These are phyloP conservation scores for Anastrepha obliqua DNA, from an alignment of 1,140 invertebrate species.

Conservation along the genomic window DNA sequence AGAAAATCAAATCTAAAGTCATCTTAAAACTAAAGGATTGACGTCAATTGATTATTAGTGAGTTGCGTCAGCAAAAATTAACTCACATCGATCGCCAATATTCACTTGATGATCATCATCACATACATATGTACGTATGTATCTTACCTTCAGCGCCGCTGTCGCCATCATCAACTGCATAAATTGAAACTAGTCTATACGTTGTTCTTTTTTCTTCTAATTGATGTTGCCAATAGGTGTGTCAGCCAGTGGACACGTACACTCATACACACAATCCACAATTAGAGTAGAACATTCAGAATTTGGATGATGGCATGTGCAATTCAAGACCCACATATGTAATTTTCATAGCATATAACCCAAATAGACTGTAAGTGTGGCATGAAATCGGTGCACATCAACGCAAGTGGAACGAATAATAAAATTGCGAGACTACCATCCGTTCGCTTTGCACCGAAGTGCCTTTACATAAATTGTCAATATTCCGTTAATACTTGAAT, in stretches of 20 bases:
- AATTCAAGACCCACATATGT: too few relatives aligned
- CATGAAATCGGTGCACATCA: conserved; percentile 23
- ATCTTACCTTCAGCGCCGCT: not conserved
- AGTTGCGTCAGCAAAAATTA: conserved; percentile 27
- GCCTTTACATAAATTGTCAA: not conserved
- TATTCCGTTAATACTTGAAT: not conserved
- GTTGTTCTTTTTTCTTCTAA: not conserved
- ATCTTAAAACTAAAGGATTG: not conserved
- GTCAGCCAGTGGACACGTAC: not conserved
- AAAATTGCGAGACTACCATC: not conserved
- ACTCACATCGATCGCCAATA: not conserved
- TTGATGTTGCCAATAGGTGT: not conserved
- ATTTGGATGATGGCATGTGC: not conserved
- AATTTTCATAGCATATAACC: conserved; percentile 8
- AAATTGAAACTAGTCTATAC: not conserved
- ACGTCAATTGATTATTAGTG: conserved; percentile 18
- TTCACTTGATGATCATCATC: too few relatives aligned
- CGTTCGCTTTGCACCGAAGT: not conserved
- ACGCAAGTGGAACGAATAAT: conserved; percentile 34
- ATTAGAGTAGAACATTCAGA: not conserved
- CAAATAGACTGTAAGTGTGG: not conserved
- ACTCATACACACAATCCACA: too few relatives aligned
- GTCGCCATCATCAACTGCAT: not conserved
- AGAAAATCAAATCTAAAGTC: not conserved
- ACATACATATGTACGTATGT: not conserved